Evolutionary conservation across 2,888 invertebrate genomes (phyloP), one percentile per base, ranked within the genome.

Genomic region (Octodonta nipae): DNA sequence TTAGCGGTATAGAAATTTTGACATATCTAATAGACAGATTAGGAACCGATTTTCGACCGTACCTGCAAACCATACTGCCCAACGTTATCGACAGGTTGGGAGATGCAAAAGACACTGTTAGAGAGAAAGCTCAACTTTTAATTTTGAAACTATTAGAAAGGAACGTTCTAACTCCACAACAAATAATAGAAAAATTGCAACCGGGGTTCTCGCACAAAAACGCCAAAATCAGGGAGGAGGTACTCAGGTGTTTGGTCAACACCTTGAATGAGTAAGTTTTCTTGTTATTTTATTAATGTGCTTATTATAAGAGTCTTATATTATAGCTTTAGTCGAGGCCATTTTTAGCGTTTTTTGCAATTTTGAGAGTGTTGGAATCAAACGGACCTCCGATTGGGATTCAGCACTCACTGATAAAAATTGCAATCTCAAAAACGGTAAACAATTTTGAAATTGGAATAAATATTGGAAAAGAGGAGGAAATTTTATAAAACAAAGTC

Each of bases 171-270:
- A 60, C 67, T 38, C 78, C 74, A 38, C 79, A 83, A 58, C 65
- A 68, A 45, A 65, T 85, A 35, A 68, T 84, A 45, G 86, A 87
- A 45, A 75, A 77, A 55, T 64, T 86, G 36, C 65, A 68, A 28
- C 70, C 71, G 31, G 66, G 68, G 44, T 70, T 91, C 52, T 70
- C 72, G 46, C 92, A 93, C 66, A 92, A 92, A 65, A 88, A 92
- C 59, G 80, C 87, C 51, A 87, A 89, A 67, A 81, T 93, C 17
- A 65, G 91, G 32, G 91, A 93, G 55, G 92, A 92, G 61, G 79
- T 85, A 16, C 67, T 91, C 39, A 68, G 80, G 45, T 80, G 85
- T 46, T 74, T 93, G 45, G 80, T 84, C 40, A 76, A 80, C 35
- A 74, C 86, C 27, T 63, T 93, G 16, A 81, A 86, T 55, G 78